Conservation (phyloP, 2,113 vertebrate species). For the zebrafish (Danio rerio) region DNA sequence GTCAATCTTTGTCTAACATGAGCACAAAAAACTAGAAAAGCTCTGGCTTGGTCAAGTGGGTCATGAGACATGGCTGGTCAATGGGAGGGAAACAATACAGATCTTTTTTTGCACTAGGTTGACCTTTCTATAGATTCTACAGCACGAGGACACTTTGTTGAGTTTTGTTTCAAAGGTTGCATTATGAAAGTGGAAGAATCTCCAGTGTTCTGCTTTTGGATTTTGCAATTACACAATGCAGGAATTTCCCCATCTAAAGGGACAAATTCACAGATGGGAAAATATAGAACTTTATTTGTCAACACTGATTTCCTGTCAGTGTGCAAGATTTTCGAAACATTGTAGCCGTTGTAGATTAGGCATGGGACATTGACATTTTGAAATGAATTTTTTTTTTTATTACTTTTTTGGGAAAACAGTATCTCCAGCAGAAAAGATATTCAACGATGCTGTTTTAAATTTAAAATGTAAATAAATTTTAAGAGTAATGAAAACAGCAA, state of each 20-base stretch:
- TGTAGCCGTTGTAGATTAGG: no score
- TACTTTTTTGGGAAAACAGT: no score
- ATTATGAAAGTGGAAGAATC: slow-evolving; percentile 41
- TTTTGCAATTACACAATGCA: slow-evolving; percentile 35
- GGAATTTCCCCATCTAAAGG: slow-evolving; percentile 27
- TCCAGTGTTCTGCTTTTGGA: slow-evolving; percentile 47
- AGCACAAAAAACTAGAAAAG: slow-evolving; percentile 53
- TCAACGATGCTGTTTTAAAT: no score
- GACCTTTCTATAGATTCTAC: slow-evolving; percentile 57
- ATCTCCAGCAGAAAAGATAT: no score
- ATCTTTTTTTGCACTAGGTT: slow-evolving; percentile 60
- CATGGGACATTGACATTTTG: no score
- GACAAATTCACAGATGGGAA: not conserved
- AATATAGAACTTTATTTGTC: not conserved
- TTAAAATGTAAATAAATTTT: no score
- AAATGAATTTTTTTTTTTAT: no score
- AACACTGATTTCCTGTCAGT: not conserved
- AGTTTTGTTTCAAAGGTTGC: slow-evolving; percentile 33
- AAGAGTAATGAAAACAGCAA: no score
- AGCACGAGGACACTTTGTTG: slow-evolving; percentile 54
- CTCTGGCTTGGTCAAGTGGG: slow-evolving; percentile 63
- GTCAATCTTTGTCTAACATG: slow-evolving; percentile 27
- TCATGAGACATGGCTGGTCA: slow-evolving; percentile 68
- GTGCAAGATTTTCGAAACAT: no score
- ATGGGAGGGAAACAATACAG: slow-evolving; percentile 63